These are phyloP conservation scores for Leptinotarsa rubiginosa DNA, from an alignment of 2,888 invertebrate species.

Conservation along the genomic window DNA sequence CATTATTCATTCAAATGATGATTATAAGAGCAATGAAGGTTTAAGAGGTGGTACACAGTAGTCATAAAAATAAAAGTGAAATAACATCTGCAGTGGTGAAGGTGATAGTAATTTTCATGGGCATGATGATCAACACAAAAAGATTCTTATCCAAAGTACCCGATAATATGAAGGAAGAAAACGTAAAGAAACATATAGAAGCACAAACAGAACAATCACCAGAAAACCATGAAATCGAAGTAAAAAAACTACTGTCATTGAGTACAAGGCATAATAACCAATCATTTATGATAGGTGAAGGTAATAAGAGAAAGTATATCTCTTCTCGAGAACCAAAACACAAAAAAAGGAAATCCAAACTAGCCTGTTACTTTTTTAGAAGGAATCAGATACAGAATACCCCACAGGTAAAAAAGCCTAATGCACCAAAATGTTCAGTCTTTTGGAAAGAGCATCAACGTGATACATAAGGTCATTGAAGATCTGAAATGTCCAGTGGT, in stretches of 20 bases:
- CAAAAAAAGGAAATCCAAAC: background rate
- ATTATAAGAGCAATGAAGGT: background rate
- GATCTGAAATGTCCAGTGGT: background rate
- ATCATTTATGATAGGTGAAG: conserved; percentile 18
- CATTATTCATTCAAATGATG: background rate
- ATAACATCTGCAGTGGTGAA: conserved; percentile 7
- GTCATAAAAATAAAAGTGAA: conserved; percentile 6
- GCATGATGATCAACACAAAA: conserved; percentile 7
- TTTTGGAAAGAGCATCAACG: background rate
- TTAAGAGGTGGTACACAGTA: conserved; percentile 4
- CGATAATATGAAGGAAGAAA: conserved; percentile 16
- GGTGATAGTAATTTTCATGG: conserved; percentile 13
- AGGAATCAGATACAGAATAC: conserved; percentile 5
- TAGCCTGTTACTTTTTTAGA: background rate
- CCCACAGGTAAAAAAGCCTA: background rate
- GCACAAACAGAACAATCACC: conserved; percentile 9
- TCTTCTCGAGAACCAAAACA: background rate
- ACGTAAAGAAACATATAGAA: conserved; percentile 17
- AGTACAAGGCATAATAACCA: conserved; percentile 16
- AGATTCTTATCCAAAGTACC: conserved; percentile 13
- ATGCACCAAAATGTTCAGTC: background rate
- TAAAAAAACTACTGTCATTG: conserved; percentile 12
- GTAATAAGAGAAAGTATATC: background rate
- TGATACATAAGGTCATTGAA: background rate
- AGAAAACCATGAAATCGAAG: background rate